Evolutionary conservation across 2,797 vertebrate genomes (phyloP).

Genomic region (Sardinella longiceps): DNA sequence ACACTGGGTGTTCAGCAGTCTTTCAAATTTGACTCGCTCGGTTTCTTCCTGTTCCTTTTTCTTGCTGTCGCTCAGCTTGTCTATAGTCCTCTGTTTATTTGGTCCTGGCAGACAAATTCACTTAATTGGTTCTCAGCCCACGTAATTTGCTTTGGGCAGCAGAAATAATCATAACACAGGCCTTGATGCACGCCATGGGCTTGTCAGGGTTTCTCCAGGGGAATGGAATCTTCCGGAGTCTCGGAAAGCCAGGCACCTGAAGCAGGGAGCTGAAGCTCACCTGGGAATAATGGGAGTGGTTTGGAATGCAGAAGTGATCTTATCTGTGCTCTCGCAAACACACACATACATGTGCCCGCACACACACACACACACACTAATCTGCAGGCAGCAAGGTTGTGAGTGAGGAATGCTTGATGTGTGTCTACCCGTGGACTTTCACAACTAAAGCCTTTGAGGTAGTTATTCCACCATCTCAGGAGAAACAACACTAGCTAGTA

Average conservation of each 20-base stretch:
- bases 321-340: slow-evolving; percentile 12
- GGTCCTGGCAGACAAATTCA: slow-evolving; percentile 3
- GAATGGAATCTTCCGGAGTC: slow-evolving; percentile 39
- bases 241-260: slow-evolving; percentile 39
- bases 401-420: neutral
- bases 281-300: slow-evolving; percentile 38
- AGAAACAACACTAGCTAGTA: neutral
- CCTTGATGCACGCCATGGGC: slow-evolving; percentile 33
- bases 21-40: neutral
- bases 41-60: neutral
- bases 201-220: slow-evolving; percentile 25
- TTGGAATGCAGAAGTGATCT: slow-evolving; percentile 38
- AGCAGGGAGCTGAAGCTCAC: slow-evolving; percentile 29
- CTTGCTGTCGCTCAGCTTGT: slow-evolving; percentile 1
- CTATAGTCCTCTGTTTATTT: neutral
- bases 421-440: neutral
- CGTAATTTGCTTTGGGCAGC: slow-evolving; percentile 42
- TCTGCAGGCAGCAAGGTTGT: neutral
- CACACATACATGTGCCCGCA: neutral
- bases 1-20: neutral
- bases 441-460: slow-evolving; percentile 36
- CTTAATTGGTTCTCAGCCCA: slow-evolving; percentile 40
- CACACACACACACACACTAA: neutral
- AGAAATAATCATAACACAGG: slow-evolving; percentile 42
- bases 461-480: slow-evolving; percentile 22